A percentile compares a stretch with the other conserved stretches of the same genome.
Conservation (phyloP, 2,797 vertebrate species). For the Distichodus sexfasciatus region DNA sequence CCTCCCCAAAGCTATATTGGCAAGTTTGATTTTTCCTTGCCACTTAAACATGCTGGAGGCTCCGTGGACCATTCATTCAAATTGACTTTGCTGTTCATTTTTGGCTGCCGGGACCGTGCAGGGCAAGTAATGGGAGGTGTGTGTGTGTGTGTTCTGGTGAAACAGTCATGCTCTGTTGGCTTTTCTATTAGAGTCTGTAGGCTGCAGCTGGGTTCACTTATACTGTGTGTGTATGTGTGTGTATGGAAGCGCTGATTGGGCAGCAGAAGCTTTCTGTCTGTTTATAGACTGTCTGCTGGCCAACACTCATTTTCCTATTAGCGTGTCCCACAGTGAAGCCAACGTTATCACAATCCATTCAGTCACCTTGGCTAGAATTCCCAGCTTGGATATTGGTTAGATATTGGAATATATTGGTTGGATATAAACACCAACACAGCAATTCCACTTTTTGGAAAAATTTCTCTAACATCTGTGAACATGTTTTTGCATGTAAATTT, state of each 20-base stretch:
- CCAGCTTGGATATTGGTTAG: background rate
- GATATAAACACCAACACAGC: too few species aligned
- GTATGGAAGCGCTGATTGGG: slow-evolving; percentile 30
- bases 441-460: too few species aligned
- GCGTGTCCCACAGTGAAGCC: too few species aligned
- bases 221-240: slow-evolving; percentile 42
- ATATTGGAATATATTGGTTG: too few species aligned
- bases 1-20: background rate
- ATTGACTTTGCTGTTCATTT: slow-evolving; percentile 17
- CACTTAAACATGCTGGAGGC: background rate
- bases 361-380: background rate
- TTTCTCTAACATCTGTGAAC: too few species aligned
- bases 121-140: slow-evolving; percentile 9
- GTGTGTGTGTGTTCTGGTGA: slow-evolving; percentile 31
- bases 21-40: background rate
- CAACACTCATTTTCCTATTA: slow-evolving; percentile 20
- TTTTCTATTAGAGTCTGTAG: slow-evolving; percentile 44
- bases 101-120: slow-evolving; percentile 23
- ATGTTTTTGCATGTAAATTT: too few species aligned
- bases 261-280: slow-evolving; percentile 2
- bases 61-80: slow-evolving; percentile 13
- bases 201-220: slow-evolving; percentile 47
- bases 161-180: slow-evolving; percentile 49
- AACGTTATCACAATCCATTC: background rate
- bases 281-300: background rate